phyloP scores from a whole-genome alignment of 2,888 invertebrate species.

The Carcina quercana region DNA sequence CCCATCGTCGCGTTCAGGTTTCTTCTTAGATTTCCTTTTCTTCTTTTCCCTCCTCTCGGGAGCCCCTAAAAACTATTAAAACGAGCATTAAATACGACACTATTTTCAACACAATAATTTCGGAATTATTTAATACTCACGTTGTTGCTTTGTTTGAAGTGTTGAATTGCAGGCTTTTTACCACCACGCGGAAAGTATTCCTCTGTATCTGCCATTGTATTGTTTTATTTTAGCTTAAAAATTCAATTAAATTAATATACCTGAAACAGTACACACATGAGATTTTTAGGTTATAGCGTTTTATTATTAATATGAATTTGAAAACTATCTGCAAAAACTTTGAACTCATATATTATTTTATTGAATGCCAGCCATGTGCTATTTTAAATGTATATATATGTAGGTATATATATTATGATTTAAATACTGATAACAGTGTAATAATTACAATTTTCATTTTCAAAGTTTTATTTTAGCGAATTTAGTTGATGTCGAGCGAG shows the following conservation, averaged over 20 bases:
- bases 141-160: constrained; percentile 60
- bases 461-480: too few relatives aligned
- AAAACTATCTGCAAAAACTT: too few relatives aligned
- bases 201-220: constrained; percentile 53
- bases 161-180: constrained; percentile 55
- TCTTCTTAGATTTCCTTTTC: constrained; percentile 49
- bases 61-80: constrained; percentile 50
- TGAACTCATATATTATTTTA: too few relatives aligned
- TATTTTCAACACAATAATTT: constrained; percentile 6
- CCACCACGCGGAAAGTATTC: constrained; percentile 76
- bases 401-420: too few relatives aligned
- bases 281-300: constrained; percentile 35
- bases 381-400: too few relatives aligned
- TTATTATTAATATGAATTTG: too few relatives aligned
- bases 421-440: too few relatives aligned
- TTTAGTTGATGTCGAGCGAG: too few relatives aligned
- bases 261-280: constrained; percentile 23
- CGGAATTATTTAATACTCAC: constrained; percentile 28
- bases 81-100: neutral
- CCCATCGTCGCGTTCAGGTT: constrained; percentile 54
- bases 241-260: constrained; percentile 11
- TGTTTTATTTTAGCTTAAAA: constrained; percentile 3
- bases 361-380: too few relatives aligned
- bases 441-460: too few relatives aligned
- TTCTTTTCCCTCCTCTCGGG: constrained; percentile 56